Conservation (phyloP, 2,113 vertebrate genomes). For the Rallus limicola region DNA sequence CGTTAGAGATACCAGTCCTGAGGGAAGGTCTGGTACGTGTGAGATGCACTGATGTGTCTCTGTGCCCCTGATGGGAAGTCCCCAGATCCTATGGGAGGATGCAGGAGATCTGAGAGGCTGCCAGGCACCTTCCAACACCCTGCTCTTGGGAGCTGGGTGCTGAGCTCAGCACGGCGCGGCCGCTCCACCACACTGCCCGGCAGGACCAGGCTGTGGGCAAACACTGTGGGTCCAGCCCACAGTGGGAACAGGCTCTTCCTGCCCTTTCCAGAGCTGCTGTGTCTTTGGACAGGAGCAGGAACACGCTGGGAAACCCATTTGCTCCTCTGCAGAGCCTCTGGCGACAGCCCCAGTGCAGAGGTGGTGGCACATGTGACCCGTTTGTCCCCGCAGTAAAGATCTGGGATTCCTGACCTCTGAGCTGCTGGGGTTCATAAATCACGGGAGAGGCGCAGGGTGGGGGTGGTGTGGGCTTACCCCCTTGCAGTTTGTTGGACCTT, state of each 20-base stretch:
- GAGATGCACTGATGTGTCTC: background rate
- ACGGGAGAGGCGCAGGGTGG: accelerated
- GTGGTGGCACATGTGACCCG: background rate
- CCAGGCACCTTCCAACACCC: background rate
- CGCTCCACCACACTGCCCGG: accelerated
- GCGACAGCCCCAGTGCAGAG: background rate
- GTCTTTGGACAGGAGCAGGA: background rate
- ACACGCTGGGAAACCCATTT: background rate
- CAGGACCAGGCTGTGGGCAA: background rate
- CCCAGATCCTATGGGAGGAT: background rate
- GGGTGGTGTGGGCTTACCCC: background rate
- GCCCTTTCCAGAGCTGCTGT: background rate
- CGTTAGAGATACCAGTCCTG: background rate
- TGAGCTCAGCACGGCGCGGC: background rate
- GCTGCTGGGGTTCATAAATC: slow-evolving; percentile 5
- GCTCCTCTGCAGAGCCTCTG: background rate
- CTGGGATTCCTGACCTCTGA: background rate
- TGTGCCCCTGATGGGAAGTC: background rate
- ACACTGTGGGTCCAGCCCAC: accelerated
- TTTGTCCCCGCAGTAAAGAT: slow-evolving; percentile 44
- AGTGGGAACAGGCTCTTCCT: background rate
- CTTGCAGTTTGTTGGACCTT: background rate
- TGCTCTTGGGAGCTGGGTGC: accelerated
- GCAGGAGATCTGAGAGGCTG: background rate
- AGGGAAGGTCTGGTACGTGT: background rate